Percentiles rank a stretch among this genome's conserved stretches.
phyloP scores from a whole-genome alignment of 2,113 vertebrate species.

The Willisornis vidua region DNA sequence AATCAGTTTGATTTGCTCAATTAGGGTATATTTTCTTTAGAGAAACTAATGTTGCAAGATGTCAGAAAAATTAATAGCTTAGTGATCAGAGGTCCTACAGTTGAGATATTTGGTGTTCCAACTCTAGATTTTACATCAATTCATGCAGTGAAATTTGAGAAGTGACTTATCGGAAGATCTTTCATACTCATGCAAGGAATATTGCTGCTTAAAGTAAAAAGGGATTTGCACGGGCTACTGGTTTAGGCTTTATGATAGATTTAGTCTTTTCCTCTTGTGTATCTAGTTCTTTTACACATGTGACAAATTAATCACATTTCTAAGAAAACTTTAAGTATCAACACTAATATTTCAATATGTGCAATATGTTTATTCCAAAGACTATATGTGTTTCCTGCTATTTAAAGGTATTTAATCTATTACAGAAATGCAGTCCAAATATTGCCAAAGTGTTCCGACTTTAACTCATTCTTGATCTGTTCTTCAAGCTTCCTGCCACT shows the following conservation, averaged over 20 bases:
- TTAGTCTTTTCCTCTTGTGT: background rate
- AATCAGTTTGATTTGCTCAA: background rate
- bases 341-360: background rate
- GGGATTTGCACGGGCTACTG: background rate
- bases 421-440: background rate
- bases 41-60: background rate
- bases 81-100: background rate
- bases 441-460: background rate
- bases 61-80: background rate
- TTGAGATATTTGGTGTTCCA: background rate
- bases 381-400: background rate
- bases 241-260: background rate
- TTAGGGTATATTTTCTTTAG: background rate
- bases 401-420: background rate
- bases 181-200: background rate
- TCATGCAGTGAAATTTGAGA: background rate
- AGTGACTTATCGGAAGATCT: background rate
- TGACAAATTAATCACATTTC: background rate
- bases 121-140: background rate
- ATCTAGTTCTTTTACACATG: background rate
- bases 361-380: background rate
- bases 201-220: background rate
- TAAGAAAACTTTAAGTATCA: background rate
- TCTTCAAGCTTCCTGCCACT: background rate
- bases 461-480: background rate